Conservation (phyloP, 2,888 invertebrate genomes). For the Tetheella fluctuosa region DNA sequence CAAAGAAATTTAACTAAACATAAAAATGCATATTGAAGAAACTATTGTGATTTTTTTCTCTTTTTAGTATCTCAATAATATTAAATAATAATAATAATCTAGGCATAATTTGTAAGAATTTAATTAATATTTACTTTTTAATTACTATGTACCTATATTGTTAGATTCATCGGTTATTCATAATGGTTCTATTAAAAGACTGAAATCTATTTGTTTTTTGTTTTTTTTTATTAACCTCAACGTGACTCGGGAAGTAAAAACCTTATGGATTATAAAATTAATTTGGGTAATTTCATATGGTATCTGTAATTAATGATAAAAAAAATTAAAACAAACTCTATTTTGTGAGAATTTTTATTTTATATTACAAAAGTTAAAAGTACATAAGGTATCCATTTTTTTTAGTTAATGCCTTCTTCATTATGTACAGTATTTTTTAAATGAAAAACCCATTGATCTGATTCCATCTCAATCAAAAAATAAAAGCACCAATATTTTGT, state of each 20-base stretch:
- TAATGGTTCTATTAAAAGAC: constrained; percentile 82
- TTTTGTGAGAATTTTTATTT: constrained; percentile 5
- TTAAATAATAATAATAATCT: constrained; percentile 20
- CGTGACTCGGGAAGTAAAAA: no score
- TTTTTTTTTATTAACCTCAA: no score
- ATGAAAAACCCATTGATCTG: background rate
- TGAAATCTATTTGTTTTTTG: constrained; percentile 59
- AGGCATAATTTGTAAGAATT: constrained; percentile 27
- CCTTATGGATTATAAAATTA: no score
- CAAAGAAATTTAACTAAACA: no score
- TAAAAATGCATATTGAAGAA: background rate
- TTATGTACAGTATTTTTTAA: background rate
- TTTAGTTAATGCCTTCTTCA: background rate
- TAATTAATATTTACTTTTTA: constrained; percentile 42
- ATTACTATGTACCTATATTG: constrained; percentile 60
- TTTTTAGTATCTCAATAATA: constrained; percentile 15
- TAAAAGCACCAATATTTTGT: constrained; percentile 38
- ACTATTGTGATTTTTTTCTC: constrained; percentile 4
- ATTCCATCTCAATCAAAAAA: background rate
- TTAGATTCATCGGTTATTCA: constrained; percentile 67
- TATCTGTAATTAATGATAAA: background rate
- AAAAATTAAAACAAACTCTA: background rate
- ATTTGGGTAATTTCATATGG: no score
- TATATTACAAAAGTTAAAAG: background rate
- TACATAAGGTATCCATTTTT: background rate